Conservation (phyloP, 1,140 invertebrate species). For the Trichomalopsis sarcophagae region DNA sequence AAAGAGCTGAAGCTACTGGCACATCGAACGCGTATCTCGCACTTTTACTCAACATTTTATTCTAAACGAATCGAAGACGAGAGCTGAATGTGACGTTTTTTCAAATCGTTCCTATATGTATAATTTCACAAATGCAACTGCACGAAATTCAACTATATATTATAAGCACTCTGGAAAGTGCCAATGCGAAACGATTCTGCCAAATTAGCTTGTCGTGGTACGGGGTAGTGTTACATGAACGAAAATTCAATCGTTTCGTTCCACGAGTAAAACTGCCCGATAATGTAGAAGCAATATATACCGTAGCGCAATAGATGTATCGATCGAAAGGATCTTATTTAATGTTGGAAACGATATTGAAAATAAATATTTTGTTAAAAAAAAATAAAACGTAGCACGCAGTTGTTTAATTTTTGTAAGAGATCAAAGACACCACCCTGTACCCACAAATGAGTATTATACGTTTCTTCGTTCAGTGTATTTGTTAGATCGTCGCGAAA, state of each 20-base stretch:
- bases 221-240: neutral
- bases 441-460: slow-evolving; percentile 1
- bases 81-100: neutral
- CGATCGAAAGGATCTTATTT: neutral
- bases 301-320: neutral
- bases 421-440: neutral
- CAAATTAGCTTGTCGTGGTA: slow-evolving; percentile 18
- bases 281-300: neutral
- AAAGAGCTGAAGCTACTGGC: neutral
- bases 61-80: slow-evolving; percentile 11
- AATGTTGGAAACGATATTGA: neutral
- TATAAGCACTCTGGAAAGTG: slow-evolving; percentile 6
- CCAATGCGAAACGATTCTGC: slow-evolving; percentile 30
- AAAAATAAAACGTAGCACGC: neutral
- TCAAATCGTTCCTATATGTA: slow-evolving; percentile 6
- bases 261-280: neutral
- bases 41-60: neutral
- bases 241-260: neutral
- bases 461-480: neutral
- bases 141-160: neutral
- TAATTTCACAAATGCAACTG: neutral
- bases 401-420: neutral
- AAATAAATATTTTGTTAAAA: neutral
- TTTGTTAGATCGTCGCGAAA: too few species aligned
- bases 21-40: neutral